These are phyloP conservation scores for Pandemis corylana DNA, from an alignment of 2,888 invertebrate species.

Conservation along the genomic window DNA sequence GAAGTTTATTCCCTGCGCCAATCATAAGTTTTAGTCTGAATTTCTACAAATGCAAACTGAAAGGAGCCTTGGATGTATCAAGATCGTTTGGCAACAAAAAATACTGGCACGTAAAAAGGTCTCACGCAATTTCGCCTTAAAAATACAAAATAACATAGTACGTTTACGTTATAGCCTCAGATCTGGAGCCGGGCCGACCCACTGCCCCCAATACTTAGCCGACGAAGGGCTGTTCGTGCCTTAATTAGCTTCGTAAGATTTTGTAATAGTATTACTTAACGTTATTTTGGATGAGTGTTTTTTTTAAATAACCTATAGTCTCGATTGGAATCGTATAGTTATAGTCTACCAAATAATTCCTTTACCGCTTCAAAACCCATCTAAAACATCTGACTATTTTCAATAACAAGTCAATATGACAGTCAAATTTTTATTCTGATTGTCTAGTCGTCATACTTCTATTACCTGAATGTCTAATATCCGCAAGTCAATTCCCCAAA, in stretches of 20 bases:
- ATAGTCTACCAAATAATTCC: too few species aligned
- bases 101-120: conserved; percentile 23
- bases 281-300: neutral
- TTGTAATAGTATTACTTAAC: conserved; percentile 24
- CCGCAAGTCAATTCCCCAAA: too few species aligned
- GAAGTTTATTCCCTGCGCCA: neutral
- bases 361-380: too few species aligned
- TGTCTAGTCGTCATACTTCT: too few species aligned
- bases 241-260: conserved; percentile 39
- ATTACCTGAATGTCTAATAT: too few species aligned
- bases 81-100: conserved; percentile 18
- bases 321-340: too few species aligned
- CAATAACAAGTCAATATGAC: too few species aligned
- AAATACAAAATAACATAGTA: conserved; percentile 39
- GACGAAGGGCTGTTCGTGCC: conserved; percentile 40
- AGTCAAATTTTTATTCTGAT: too few species aligned
- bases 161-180: conserved; percentile 58
- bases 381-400: too few species aligned
- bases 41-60: neutral
- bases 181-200: conserved; percentile 73
- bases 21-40: neutral
- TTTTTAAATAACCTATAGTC: neutral
- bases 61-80: conserved; percentile 4
- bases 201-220: conserved; percentile 64
- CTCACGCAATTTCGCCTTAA: conserved; percentile 60